phyloP scores from a whole-genome alignment of 2,797 vertebrate species.

The Pterois miles region DNA sequence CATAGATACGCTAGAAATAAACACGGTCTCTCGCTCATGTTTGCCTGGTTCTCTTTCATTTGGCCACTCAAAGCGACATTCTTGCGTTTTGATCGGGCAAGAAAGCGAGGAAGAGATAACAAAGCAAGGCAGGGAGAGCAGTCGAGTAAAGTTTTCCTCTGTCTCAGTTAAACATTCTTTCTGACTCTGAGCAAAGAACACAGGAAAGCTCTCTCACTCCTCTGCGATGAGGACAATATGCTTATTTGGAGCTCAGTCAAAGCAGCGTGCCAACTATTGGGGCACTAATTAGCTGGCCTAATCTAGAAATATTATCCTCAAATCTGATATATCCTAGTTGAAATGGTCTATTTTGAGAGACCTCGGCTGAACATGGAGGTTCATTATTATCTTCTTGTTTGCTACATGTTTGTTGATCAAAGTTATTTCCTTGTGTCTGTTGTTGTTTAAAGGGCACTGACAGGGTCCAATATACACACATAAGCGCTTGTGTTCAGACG shows the following conservation, averaged over 20 bases:
- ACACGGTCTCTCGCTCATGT: conserved; percentile 65
- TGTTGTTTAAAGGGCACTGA: conserved; percentile 77
- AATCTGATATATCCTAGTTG: conserved; percentile 74
- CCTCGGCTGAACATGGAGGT: conserved; percentile 71
- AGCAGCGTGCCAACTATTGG: conserved; percentile 64
- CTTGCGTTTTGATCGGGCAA: conserved; percentile 72
- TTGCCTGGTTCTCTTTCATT: conserved; percentile 71
- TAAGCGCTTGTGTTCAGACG: not conserved
- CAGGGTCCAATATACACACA: conserved; percentile 63
- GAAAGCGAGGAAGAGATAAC: conserved; percentile 65
- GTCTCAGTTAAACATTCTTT: conserved; percentile 61
- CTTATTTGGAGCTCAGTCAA: conserved; percentile 75
- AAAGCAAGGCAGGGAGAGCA: conserved; percentile 62
- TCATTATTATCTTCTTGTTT: conserved; percentile 79
- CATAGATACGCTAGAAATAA: conserved; percentile 62
- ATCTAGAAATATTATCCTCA: conserved; percentile 76
- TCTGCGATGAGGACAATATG: conserved; percentile 75
- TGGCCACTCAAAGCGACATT: conserved; percentile 73
- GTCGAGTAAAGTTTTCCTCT: conserved; percentile 65
- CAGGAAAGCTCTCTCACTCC: conserved; percentile 55
- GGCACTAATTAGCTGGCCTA: conserved; percentile 79
- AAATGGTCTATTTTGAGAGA: conserved; percentile 79
- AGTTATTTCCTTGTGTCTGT: conserved; percentile 72
- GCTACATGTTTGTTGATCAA: conserved; percentile 82
- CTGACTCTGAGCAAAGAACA: conserved; percentile 66